Evolutionary conservation across 53 echinoderm and acorn worm species (phyloP), one percentile per base, ranked within the genome.

Genomic region (Hippasteria phrygiana): DNA sequence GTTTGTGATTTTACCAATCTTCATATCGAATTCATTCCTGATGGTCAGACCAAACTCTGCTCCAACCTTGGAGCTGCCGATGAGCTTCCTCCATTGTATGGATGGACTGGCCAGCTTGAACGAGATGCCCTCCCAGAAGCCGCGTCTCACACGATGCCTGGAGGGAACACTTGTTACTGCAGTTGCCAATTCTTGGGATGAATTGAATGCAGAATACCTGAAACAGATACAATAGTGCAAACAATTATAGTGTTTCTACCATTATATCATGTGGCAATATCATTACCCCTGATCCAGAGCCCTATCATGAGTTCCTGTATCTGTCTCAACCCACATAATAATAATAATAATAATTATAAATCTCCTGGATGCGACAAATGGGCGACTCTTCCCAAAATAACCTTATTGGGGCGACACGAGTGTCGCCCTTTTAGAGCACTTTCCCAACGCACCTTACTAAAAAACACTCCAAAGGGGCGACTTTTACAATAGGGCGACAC

Each of bases 91-190:
- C 91, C 91, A 91, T 16, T 86, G 16, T 37, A 74, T 33, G 8
- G 84, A 86, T 3, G 91, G 91, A 17, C 55, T 48, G 38, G 69
- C 51, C 59, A 91, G 40, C 13, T 86, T 63, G 47, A 91, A 91
- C 29, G 62, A 0, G 29, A 91, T 42, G 1, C 67, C 91, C 5
- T 91, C 84, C 48, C 59, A 91, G 86, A 86, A 74, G 11, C 84
- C 91, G 46, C 91, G 77, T 22, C 88, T 55, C 32, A 87, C 59
- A 9, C 88, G 88, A 31, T n/a, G 74, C 32, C 75, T 87, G 26
- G 74, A 87, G 3, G 88, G 74, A 2, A 42, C 43, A 11, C 74
- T 87, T 22, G 4, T 10, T 8, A 6, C 43, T 1, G 55, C 42
- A 0, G 62, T 42, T 16, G 71, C 14, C 17, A 70, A 16, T 12